Percentiles rank a stretch among this genome's conserved stretches.
Evolutionary conservation across 2,797 vertebrate genomes (phyloP).

Genomic region (Dipus sagitta): DNA sequence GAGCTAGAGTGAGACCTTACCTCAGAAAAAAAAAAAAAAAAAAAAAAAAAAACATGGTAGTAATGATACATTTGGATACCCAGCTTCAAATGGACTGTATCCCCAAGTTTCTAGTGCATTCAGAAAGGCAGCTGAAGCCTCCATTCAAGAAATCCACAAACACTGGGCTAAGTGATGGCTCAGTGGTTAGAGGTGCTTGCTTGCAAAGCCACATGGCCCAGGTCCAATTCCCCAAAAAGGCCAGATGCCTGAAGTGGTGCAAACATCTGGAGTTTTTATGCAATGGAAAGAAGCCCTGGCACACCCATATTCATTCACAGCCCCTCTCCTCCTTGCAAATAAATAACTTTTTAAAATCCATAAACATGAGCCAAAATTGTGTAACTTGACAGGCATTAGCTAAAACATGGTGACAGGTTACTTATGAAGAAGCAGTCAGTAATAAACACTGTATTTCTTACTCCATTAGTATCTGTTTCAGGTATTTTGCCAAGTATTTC

Average conservation of each 20-base stretch:
- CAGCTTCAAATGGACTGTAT: not conserved
- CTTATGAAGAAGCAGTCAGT: not conserved
- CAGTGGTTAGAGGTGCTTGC: too few species aligned
- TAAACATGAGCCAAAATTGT: not conserved
- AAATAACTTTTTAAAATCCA: too few species aligned
- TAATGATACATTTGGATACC: not conserved
- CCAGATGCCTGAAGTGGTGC: too few species aligned
- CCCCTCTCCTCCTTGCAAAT: too few species aligned
- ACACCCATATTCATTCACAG: too few species aligned
- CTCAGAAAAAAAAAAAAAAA: too few species aligned
- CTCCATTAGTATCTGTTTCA: slow-evolving; percentile 87
- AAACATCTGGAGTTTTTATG: too few species aligned
- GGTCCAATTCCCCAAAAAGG: too few species aligned
- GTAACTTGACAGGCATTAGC: not conserved
- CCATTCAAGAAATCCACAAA: not conserved
- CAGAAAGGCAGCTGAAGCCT: not conserved
- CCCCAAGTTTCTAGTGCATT: slow-evolving; percentile 13
- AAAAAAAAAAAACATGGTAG: too few species aligned
- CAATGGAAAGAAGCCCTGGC: too few species aligned
- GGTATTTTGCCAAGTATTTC: slow-evolving; percentile 87
- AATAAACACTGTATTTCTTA: slow-evolving; percentile 77
- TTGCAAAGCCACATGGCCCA: too few species aligned
- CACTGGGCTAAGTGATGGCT: not conserved
- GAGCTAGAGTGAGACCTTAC: too few species aligned
- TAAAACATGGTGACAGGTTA: not conserved